Percentiles rank a stretch among this genome's conserved stretches.
Conservation (phyloP, 1,140 invertebrate genomes). For the Oryzaephilus surinamensis region DNA sequence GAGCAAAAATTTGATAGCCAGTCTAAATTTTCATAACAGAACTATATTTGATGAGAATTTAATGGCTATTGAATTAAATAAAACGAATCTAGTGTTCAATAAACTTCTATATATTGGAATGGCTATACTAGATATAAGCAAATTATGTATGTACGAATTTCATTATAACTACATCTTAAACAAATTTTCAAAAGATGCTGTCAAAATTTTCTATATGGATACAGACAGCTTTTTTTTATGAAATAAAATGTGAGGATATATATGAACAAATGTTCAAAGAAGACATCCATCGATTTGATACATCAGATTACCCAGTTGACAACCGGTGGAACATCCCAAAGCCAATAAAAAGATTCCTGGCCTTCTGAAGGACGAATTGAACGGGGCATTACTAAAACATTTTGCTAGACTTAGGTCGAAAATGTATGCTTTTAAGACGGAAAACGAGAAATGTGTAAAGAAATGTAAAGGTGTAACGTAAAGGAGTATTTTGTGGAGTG, state of each 20-base stretch:
- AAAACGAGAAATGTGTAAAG: conserved; percentile 14
- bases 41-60: conserved; percentile 32
- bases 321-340: conserved; percentile 25
- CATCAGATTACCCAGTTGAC: conserved; percentile 24
- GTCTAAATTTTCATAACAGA: conserved; percentile 23
- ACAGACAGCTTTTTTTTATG: conserved; percentile 25
- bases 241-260: conserved; percentile 16
- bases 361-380: conserved; percentile 42
- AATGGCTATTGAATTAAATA: conserved; percentile 31
- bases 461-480: conserved; percentile 26
- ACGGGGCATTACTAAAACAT: conserved; percentile 31
- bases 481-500: no score
- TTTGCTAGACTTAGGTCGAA: conserved; percentile 38
- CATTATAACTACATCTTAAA: conserved; percentile 22
- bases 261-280: conserved; percentile 17
- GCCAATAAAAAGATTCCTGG: conserved; percentile 40
- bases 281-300: conserved; percentile 24
- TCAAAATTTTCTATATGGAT: conserved; percentile 26
- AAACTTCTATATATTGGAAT: conserved; percentile 38
- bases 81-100: conserved; percentile 29
- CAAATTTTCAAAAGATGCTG: conserved; percentile 11
- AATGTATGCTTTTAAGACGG: conserved; percentile 31
- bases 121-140: conserved; percentile 33
- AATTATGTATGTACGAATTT: conserved; percentile 23
- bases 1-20: conserved; percentile 25